Evolutionary conservation across 2,113 vertebrate genomes (phyloP).

Genomic region (Tragelaphus imberbis): DNA sequence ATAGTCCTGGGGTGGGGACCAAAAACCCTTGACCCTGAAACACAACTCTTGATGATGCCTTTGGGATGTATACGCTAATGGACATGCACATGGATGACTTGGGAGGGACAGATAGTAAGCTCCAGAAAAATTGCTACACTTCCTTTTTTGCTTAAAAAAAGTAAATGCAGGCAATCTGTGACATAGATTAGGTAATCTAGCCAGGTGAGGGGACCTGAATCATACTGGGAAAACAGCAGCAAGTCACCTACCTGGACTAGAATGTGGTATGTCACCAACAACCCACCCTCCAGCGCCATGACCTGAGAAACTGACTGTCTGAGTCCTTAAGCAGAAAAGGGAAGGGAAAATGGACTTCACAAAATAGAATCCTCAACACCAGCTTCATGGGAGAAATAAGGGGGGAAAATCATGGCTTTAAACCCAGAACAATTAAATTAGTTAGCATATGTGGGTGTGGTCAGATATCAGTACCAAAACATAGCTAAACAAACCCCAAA

Average conservation of each 20-base stretch:
- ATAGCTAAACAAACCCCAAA: background rate
- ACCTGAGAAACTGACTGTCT: background rate
- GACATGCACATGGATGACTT: background rate
- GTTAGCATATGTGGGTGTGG: background rate
- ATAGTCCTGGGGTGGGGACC: background rate
- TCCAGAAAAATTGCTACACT: background rate
- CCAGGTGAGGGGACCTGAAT: background rate
- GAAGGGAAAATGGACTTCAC: background rate
- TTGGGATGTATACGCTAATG: background rate
- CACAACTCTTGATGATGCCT: background rate
- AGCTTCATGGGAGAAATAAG: background rate
- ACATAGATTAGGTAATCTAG: background rate
- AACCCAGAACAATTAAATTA: background rate
- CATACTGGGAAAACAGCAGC: background rate
- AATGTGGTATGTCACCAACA: background rate
- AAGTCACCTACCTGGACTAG: accelerated
- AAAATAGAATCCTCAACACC: background rate
- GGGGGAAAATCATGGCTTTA: background rate
- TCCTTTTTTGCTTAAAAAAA: background rate
- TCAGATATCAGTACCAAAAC: background rate
- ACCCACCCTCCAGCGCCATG: accelerated
- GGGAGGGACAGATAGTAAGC: background rate
- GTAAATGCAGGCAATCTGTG: background rate
- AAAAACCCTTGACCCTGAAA: background rate
- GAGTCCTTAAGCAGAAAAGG: background rate